These are phyloP conservation scores for Acanthiza pusilla DNA, from an alignment of 2,797 vertebrate genomes.

Conservation along the genomic window DNA sequence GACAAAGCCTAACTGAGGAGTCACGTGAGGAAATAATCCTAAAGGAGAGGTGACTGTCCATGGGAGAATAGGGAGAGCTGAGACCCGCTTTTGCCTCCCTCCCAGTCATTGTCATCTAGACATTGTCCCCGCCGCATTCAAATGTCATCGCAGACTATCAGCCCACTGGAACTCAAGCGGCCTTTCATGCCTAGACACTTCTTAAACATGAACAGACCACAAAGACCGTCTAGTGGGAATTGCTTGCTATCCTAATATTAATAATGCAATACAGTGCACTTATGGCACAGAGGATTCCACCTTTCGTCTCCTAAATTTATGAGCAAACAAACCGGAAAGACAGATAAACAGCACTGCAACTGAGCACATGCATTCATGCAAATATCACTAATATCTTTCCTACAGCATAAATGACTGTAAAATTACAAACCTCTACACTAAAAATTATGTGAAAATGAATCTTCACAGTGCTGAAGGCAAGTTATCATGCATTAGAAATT, in stretches of 20 bases:
- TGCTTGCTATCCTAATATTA: constrained; percentile 71
- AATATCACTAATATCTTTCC: background rate
- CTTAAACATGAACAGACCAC: constrained; percentile 70
- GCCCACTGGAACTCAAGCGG: constrained; percentile 69
- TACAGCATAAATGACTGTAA: background rate
- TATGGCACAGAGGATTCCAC: constrained; percentile 46
- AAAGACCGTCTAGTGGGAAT: constrained; percentile 73
- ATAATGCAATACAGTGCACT: constrained; percentile 73
- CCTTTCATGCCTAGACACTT: constrained; percentile 74
- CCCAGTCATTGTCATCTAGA: constrained; percentile 68
- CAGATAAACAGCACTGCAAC: background rate
- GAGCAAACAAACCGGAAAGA: constrained; percentile 40
- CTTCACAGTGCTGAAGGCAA: constrained; percentile 17
- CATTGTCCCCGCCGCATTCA: constrained; percentile 74
- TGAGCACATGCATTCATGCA: constrained; percentile 13
- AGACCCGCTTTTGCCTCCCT: constrained; percentile 53
- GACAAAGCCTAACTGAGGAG: constrained; percentile 61
- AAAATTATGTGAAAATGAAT: constrained; percentile 21
- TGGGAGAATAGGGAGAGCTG: constrained; percentile 52
- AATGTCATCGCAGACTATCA: constrained; percentile 70
- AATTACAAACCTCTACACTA: constrained; percentile 17
- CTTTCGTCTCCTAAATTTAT: constrained; percentile 57
- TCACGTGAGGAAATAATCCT: constrained; percentile 61
- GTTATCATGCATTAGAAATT: background rate
- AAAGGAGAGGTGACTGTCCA: constrained; percentile 48